These are phyloP conservation scores for Trachelus troglodyta DNA, from an alignment of 2,888 invertebrate genomes.

Conservation along the genomic window DNA sequence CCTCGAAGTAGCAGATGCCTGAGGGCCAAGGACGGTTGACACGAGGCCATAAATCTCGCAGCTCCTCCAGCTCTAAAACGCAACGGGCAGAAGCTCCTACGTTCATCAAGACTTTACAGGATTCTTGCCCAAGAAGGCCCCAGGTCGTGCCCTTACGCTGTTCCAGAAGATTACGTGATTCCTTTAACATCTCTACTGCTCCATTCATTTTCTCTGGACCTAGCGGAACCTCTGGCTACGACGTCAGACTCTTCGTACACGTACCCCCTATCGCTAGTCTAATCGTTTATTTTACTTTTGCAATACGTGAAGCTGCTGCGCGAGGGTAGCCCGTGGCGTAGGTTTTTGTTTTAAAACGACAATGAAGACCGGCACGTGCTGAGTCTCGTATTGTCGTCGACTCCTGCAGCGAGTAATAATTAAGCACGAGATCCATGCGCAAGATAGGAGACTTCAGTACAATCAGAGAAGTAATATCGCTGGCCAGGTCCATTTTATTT, in stretches of 20 bases:
- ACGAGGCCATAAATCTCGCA: neutral
- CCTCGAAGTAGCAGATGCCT: neutral
- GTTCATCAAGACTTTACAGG: neutral
- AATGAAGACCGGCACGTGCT: constrained; percentile 50
- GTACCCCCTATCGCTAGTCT: neutral
- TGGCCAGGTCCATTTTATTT: neutral
- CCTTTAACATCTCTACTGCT: neutral
- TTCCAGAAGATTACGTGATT: neutral
- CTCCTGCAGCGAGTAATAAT: constrained; percentile 58
- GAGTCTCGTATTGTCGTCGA: constrained; percentile 40
- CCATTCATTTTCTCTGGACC: neutral
- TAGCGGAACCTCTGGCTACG: neutral
- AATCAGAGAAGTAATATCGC: neutral
- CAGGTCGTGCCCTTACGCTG: neutral
- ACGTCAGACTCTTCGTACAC: neutral
- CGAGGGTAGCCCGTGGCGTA: constrained; percentile 22
- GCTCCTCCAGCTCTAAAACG: neutral
- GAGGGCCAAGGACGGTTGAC: neutral
- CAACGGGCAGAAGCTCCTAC: neutral
- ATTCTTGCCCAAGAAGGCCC: neutral
- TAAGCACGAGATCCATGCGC: constrained; percentile 49
- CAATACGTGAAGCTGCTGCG: neutral
- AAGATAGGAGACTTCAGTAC: constrained; percentile 37
- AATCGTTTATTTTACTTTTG: neutral
- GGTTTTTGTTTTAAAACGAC: constrained; percentile 52